phyloP scores from a whole-genome alignment of 2,113 vertebrate genomes.

The Stictonetta naevosa region DNA sequence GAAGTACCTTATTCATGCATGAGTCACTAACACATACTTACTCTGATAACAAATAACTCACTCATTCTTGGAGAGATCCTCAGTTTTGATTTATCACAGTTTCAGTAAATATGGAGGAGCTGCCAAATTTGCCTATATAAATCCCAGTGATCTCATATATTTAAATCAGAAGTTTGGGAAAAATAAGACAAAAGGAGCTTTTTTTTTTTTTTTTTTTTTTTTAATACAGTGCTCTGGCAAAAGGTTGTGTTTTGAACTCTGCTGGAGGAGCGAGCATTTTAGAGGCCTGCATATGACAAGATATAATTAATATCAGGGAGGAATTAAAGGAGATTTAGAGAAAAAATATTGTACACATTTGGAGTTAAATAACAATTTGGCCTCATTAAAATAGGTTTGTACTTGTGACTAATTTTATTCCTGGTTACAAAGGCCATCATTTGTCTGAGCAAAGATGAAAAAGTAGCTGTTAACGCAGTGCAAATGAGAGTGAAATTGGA shows the following conservation, averaged over 20 bases:
- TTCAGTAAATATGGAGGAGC: slow-evolving; percentile 43
- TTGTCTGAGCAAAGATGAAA: slow-evolving; percentile 68
- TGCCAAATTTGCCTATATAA: slow-evolving; percentile 47
- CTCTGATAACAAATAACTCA: slow-evolving; percentile 38
- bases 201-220: not conserved
- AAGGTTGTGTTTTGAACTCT: slow-evolving; percentile 20
- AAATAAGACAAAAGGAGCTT: not conserved
- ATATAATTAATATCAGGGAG: slow-evolving; percentile 55
- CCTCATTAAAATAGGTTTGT: slow-evolving; percentile 64
- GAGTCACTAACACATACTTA: slow-evolving; percentile 49
- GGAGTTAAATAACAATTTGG: slow-evolving; percentile 69
- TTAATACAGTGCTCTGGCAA: not conserved
- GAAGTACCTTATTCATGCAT: slow-evolving; percentile 36
- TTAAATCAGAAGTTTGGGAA: slow-evolving; percentile 38
- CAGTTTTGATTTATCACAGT: slow-evolving; percentile 33
- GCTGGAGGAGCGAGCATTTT: not conserved
- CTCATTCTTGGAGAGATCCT: slow-evolving; percentile 29
- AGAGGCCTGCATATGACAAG: slow-evolving; percentile 29
- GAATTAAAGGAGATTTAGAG: slow-evolving; percentile 56
- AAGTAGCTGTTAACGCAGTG: slow-evolving; percentile 63
- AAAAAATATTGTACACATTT: slow-evolving; percentile 46
- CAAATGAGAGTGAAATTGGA: slow-evolving; percentile 70
- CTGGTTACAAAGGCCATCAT: slow-evolving; percentile 47
- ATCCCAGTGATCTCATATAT: slow-evolving; percentile 33
- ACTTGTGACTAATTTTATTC: slow-evolving; percentile 52